Evolutionary conservation across 2,888 invertebrate species (phyloP).

Genomic region (Caenorhabditis zanzibari): DNA sequence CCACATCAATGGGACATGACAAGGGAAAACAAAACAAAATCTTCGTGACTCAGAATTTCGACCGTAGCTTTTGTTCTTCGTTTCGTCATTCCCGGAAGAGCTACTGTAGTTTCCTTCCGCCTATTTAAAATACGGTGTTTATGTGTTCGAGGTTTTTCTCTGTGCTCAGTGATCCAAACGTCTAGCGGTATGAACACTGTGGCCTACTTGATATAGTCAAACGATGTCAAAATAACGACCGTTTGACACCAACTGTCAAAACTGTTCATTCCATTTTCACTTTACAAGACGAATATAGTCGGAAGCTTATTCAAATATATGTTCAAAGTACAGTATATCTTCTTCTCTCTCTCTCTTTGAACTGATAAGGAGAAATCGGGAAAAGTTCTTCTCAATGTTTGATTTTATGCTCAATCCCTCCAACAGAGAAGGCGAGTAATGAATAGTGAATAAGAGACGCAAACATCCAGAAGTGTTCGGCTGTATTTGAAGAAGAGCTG

Average conservation of each 20-base stretch:
- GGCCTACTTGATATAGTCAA: no score
- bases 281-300: background rate
- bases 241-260: background rate
- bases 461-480: slow-evolving; percentile 14
- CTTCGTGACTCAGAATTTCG: background rate
- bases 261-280: slow-evolving; percentile 7
- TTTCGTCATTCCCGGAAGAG: background rate
- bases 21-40: slow-evolving; percentile 22
- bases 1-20: background rate
- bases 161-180: no score
- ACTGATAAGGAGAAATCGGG: slow-evolving; percentile 12
- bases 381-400: slow-evolving; percentile 25
- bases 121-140: no score
- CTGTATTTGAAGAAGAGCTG: slow-evolving; percentile 21
- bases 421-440: background rate
- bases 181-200: no score
- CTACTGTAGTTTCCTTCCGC: no score
- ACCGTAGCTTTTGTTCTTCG: background rate
- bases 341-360: no score
- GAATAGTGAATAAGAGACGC: slow-evolving; percentile 2
- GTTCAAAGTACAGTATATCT: slow-evolving; percentile 5
- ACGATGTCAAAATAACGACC: no score
- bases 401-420: slow-evolving; percentile 46
- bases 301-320: slow-evolving; percentile 10
- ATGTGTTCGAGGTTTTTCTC: no score